Evolutionary conservation across 2,888 invertebrate genomes (phyloP).

Genomic region (Julus scandinavius): DNA sequence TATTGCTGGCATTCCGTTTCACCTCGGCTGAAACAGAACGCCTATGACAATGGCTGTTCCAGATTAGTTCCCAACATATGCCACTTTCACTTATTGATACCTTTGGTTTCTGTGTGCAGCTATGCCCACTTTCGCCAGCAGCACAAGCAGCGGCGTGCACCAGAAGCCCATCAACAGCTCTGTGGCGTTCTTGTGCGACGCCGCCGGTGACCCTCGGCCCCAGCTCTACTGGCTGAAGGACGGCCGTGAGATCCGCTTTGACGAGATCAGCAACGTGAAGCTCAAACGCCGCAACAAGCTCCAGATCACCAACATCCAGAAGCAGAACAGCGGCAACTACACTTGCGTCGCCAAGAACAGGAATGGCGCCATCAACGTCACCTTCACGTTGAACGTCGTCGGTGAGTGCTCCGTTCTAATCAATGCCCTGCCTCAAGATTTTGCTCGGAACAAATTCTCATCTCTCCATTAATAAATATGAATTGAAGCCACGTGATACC

Average conservation of each 20-base stretch:
- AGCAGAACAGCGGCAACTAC: conserved; percentile 51
- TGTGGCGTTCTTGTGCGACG: conserved; percentile 47
- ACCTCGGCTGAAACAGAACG: not conserved
- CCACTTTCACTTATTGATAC: not conserved
- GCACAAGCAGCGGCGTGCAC: not conserved
- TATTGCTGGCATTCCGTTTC: not conserved
- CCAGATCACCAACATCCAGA: conserved; percentile 1
- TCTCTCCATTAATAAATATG: no score
- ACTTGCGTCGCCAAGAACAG: conserved; percentile 52
- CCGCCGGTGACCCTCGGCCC: conserved; percentile 52
- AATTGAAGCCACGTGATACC: no score
- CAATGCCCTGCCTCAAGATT: no score
- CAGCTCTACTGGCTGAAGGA: conserved; percentile 51
- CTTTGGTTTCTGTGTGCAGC: not conserved
- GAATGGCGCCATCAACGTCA: conserved; percentile 48
- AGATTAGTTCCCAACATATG: not conserved
- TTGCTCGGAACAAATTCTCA: no score
- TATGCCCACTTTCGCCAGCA: not conserved
- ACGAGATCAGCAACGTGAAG: not conserved
- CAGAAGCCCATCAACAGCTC: conserved; percentile 45
- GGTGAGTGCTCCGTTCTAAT: not conserved
- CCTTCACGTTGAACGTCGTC: conserved; percentile 47
- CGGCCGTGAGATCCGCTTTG: conserved; percentile 48
- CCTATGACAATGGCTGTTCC: no score
- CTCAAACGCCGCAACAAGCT: conserved; percentile 4